These are phyloP conservation scores for Drosophila ambigua DNA, from an alignment of 1,140 invertebrate genomes.

Conservation along the genomic window DNA sequence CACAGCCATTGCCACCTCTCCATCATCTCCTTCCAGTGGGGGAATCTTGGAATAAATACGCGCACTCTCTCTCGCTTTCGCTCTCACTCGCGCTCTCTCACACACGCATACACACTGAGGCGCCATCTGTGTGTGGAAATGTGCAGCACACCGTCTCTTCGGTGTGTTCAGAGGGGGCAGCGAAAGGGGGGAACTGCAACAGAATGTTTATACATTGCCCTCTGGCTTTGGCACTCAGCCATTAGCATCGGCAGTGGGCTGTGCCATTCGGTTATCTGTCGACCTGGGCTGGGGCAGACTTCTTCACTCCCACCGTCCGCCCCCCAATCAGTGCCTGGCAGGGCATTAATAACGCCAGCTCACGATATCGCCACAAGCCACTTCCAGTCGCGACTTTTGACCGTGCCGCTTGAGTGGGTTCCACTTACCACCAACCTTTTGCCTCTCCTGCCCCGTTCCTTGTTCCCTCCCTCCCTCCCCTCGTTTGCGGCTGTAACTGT, in stretches of 20 bases:
- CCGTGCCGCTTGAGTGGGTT: slow-evolving; percentile 49
- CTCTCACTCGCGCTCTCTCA: slow-evolving; percentile 3
- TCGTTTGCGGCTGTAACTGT: slow-evolving; percentile 42
- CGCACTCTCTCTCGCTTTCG: slow-evolving; percentile 4
- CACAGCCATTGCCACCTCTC: slow-evolving; percentile 1
- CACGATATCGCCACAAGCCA: slow-evolving; percentile 42
- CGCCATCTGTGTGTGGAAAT: slow-evolving; percentile 35
- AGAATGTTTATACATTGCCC: not conserved
- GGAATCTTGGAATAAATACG: slow-evolving; percentile 37
- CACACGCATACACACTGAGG: slow-evolving; percentile 15
- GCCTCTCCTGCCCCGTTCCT: not conserved
- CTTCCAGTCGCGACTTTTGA: slow-evolving; percentile 56
- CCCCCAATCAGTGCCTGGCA: slow-evolving; percentile 31
- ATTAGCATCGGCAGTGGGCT: slow-evolving; percentile 14
- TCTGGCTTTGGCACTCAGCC: slow-evolving; percentile 30
- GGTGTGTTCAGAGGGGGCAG: not conserved
- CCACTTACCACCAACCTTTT: not conserved
- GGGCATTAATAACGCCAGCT: slow-evolving; percentile 46
- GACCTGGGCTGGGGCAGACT: not conserved
- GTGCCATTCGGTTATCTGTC: slow-evolving; percentile 10
- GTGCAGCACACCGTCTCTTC: no score
- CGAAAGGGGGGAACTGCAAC: slow-evolving; percentile 9
- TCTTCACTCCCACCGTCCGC: not conserved
- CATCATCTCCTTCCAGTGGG: slow-evolving; percentile 46
- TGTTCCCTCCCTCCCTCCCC: not conserved